These are phyloP conservation scores for Chymomyza costata DNA, from an alignment of 1,140 invertebrate genomes.

Conservation along the genomic window DNA sequence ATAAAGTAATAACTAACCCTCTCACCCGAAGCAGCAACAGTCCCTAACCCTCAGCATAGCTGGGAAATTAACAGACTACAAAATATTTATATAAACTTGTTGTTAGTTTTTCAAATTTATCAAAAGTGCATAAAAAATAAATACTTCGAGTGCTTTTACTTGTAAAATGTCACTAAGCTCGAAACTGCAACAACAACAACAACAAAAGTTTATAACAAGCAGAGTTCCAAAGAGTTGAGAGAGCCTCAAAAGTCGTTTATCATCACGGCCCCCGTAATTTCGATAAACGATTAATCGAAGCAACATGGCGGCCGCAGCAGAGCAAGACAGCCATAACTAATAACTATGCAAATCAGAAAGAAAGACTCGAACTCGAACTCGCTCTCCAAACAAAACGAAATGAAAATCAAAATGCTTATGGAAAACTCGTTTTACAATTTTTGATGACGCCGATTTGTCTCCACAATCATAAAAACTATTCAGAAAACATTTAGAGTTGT, in stretches of 20 bases:
- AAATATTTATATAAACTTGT: no score
- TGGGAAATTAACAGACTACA: no score
- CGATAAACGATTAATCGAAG: constrained; percentile 15
- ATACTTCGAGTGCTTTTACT: constrained; percentile 14
- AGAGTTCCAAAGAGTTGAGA: not conserved
- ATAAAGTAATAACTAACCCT: constrained; percentile 58
- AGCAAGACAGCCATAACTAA: constrained; percentile 27
- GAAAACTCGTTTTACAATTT: constrained; percentile 51
- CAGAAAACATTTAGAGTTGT: constrained; percentile 6
- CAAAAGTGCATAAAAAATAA: no score
- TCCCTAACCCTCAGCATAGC: no score
- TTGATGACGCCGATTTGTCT: constrained; percentile 71
- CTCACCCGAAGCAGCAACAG: no score
- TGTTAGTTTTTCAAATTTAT: no score
- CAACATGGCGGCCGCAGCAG: constrained; percentile 6
- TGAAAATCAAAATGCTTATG: constrained; percentile 41
- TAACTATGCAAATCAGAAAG: not conserved
- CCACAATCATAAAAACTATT: constrained; percentile 57
- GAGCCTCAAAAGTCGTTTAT: constrained; percentile 32
- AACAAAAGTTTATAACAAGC: not conserved
- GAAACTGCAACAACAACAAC: not conserved
- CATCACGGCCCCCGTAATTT: constrained; percentile 20
- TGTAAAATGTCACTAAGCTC: constrained; percentile 17
- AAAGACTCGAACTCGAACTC: constrained; percentile 32
- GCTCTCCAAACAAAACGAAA: constrained; percentile 16